Evolutionary conservation across 2,888 invertebrate genomes (phyloP).

Genomic region (Volucella inflata): DNA sequence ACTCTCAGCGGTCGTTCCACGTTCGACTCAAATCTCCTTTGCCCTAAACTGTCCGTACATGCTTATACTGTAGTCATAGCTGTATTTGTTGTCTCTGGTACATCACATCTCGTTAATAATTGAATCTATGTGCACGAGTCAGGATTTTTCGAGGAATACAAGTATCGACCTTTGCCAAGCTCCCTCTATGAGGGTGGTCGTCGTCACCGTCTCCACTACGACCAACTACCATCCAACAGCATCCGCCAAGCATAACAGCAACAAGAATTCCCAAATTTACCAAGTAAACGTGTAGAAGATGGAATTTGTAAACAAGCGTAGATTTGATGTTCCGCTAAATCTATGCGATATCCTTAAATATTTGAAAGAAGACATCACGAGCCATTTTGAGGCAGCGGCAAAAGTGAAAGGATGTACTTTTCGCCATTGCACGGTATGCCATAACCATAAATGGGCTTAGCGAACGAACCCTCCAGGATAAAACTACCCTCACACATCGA

Average conservation of each 20-base stretch:
- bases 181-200: not conserved
- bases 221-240: no score
- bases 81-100: conserved; percentile 28
- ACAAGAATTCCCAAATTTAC: not conserved
- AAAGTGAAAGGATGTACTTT: conserved; percentile 70
- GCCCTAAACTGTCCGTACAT: conserved; percentile 16
- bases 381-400: conserved; percentile 61
- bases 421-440: conserved; percentile 83
- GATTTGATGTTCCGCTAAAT: conserved; percentile 74
- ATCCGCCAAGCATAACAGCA: not conserved
- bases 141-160: conserved; percentile 39
- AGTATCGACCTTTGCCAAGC: conserved; percentile 37
- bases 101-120: conserved; percentile 70
- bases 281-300: conserved; percentile 54
- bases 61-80: not conserved
- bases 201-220: no score
- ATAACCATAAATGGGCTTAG: conserved; percentile 84
- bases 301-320: conserved; percentile 74
- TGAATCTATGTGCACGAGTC: conserved; percentile 65
- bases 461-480: conserved; percentile 83
- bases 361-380: conserved; percentile 74
- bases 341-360: conserved; percentile 75
- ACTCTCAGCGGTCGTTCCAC: conserved; percentile 58
- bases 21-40: conserved; percentile 1
- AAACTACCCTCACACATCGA: conserved; percentile 73